Base-by-base conservation (phyloP, 30 jellyfish, hydroid and myxozoan species). In the Haliclystus octoradiatus region DNA sequence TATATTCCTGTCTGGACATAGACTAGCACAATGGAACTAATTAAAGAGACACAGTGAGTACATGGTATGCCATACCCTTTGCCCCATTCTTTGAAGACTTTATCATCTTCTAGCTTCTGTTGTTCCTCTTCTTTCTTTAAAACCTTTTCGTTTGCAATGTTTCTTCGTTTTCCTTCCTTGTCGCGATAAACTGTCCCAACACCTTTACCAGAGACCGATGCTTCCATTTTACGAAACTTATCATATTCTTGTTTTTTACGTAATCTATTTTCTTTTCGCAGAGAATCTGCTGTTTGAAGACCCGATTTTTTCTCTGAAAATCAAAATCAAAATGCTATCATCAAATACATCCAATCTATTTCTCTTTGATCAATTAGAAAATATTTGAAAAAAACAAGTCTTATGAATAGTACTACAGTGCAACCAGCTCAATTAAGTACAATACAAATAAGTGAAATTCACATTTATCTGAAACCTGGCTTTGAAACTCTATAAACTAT, bases 161-260 rank as follows among this genome's bases (percentile, higher is more conserved):
- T 95, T 4, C 77, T 83, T 81, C 57, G 74, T 83, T 79, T 78
- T 26, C 99, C 99, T 7, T 92, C 47, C 30, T 79, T 92, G 83
- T 84, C 96, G 50, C 99, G 75, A 51, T 78, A 84, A 26, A 92
- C 68, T 28, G 99, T 92, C 31, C 68, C 73, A 0, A 88, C 83
- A 13, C 82, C 93, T 35, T 68, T 84, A 15, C 96, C 96, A 49
- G 96, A 92, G 35, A 79, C 63, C 1, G 88, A 24, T 26, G 19
- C 52, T 1, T 78, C 93, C 81, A 82, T 35, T 27, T 51, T 33
- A 23, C 80, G 63, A 40, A 81, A 67, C 0, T 50, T 68, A 32
- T 74, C 40, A 32, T 74, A 85, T 68, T 76, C 92, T 50, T 28
- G 61, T 34, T 2, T 64, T 53, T 68, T 71, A 25, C 71, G 74